Percentiles rank a stretch among this genome's conserved stretches.
Evolutionary conservation across 2,888 invertebrate genomes (phyloP).

Genomic region (Acleris cristana): DNA sequence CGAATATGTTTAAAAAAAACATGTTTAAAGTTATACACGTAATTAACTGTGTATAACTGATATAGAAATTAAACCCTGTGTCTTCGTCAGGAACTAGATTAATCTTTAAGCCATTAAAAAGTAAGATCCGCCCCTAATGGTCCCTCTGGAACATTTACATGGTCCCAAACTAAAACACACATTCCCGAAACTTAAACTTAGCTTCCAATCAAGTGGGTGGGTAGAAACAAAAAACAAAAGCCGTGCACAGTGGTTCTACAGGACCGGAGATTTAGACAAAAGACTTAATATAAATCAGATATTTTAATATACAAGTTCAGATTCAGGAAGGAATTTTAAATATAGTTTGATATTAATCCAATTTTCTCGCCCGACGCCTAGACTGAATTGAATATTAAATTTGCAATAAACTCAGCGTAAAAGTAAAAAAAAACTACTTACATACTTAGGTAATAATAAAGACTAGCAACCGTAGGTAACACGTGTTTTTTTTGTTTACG

Average conservation of each 20-base stretch:
- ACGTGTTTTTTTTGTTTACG: no score
- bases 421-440: no score
- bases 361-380: no score
- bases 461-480: no score
- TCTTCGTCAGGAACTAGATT: constrained; percentile 4
- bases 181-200: constrained; percentile 31
- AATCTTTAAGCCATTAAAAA: constrained; percentile 13
- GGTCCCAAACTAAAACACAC: constrained; percentile 37
- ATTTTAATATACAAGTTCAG: background rate
- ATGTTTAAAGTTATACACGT: no score
- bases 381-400: no score
- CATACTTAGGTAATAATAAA: no score
- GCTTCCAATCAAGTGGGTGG: constrained; percentile 61
- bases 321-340: no score
- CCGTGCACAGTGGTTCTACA: constrained; percentile 35
- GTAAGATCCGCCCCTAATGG: constrained; percentile 15
- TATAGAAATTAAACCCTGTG: background rate
- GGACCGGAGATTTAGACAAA: background rate
- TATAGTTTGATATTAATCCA: no score
- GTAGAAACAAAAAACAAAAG: constrained; percentile 69
- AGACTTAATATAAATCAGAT: background rate
- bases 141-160: constrained; percentile 2
- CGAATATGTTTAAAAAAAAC: no score
- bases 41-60: background rate
- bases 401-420: no score